These are phyloP conservation scores for Amiota mariae DNA, from an alignment of 2,888 invertebrate genomes.

Conservation along the genomic window DNA sequence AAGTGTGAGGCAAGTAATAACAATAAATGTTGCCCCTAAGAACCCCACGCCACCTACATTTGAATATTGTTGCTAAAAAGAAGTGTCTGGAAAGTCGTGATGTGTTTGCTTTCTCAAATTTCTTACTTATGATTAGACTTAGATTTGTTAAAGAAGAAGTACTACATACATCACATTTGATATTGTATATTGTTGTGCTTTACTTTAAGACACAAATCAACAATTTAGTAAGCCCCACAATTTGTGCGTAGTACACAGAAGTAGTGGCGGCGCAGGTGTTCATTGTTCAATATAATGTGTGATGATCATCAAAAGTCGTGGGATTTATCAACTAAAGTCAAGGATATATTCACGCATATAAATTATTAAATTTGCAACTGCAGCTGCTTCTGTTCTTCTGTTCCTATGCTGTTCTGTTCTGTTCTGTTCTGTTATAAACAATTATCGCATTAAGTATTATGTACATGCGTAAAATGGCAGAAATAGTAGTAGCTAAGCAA, in stretches of 20 bases:
- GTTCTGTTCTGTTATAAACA: not conserved
- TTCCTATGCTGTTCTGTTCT: no score
- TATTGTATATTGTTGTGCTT: no score
- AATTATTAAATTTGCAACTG: not conserved
- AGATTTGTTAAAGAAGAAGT: no score
- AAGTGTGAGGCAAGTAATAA: no score
- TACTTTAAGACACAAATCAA: no score
- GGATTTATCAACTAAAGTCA: constrained; percentile 10
- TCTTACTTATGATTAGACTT: no score
- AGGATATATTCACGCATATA: constrained; percentile 12
- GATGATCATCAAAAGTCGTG: constrained; percentile 11
- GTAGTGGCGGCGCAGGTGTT: constrained; percentile 25
- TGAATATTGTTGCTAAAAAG: not conserved
- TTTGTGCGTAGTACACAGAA: constrained; percentile 24
- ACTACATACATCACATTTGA: no score
- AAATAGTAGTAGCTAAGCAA: not conserved
- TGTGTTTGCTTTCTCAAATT: not conserved
- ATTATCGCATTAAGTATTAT: constrained; percentile 28
- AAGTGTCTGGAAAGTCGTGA: constrained; percentile 8
- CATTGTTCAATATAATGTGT: not conserved
- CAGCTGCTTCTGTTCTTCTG: constrained; percentile 13
- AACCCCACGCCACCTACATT: constrained; percentile 12
- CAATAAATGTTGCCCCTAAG: no score
- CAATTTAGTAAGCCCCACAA: not conserved
- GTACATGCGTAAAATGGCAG: constrained; percentile 29